Evolutionary conservation across 2,888 invertebrate genomes (phyloP).

Genomic region (Macrophya alboannulata): DNA sequence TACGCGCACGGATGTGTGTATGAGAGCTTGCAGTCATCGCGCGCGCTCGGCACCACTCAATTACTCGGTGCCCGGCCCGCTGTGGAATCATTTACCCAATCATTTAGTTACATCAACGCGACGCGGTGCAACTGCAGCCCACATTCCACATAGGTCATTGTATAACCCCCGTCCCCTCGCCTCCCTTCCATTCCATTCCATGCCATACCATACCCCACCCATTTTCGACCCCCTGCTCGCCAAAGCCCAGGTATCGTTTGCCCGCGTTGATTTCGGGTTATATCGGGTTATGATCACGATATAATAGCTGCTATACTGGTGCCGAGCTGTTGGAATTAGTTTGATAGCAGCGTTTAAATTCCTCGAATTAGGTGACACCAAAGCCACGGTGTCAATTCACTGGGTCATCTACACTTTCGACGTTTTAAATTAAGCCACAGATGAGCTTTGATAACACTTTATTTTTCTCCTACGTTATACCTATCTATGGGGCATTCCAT

Average conservation of each 20-base stretch:
- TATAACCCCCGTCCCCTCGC: conserved; percentile 7
- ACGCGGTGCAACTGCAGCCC: conserved; percentile 71
- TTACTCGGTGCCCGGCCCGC: conserved; percentile 77
- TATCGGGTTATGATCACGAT: conserved; percentile 79
- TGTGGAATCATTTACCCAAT: conserved; percentile 80
- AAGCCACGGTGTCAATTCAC: conserved; percentile 12
- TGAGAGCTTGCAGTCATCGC: conserved; percentile 65
- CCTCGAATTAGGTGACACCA: conserved; percentile 45
- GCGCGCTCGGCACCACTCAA: conserved; percentile 76
- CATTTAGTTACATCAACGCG: conserved; percentile 80
- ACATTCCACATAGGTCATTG: conserved; percentile 61
- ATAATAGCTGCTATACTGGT: conserved; percentile 75
- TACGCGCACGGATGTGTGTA: background rate
- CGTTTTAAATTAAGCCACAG: background rate
- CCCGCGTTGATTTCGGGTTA: conserved; percentile 78
- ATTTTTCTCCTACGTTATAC: background rate
- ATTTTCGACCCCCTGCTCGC: background rate
- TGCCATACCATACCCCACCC: background rate
- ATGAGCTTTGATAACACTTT: background rate
- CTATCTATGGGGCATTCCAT: no score
- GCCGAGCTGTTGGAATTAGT: conserved; percentile 73
- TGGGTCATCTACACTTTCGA: conserved; percentile 6
- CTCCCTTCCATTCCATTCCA: background rate
- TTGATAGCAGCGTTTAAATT: conserved; percentile 64
- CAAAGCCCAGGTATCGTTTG: conserved; percentile 36